A percentile compares a stretch with the other conserved stretches of the same genome.
Conservation (phyloP, 2,797 vertebrate genomes). For the Rhincodon typus region DNA sequence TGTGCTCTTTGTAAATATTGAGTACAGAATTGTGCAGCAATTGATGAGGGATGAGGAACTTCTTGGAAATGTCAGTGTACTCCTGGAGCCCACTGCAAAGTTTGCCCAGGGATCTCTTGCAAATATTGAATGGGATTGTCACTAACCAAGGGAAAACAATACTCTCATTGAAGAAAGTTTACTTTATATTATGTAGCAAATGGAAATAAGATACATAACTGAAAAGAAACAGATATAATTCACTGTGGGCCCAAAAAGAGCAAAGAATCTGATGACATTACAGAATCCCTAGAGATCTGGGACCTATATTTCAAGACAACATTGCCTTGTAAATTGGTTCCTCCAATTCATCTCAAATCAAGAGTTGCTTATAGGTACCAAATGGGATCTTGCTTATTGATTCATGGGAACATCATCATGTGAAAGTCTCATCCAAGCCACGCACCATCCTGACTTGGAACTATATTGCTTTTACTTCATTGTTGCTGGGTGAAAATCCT, state of each 20-base stretch:
- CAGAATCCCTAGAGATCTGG: neutral
- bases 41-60: neutral
- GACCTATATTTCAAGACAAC: neutral
- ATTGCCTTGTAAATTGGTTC: neutral
- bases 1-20: neutral
- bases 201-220: neutral
- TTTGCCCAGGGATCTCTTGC: no score
- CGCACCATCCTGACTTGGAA: no score
- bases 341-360: neutral
- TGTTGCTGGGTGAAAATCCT: no score
- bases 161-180: neutral
- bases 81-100: no score
- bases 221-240: neutral
- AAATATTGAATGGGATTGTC: neutral
- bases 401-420: no score
- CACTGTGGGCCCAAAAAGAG: no score
- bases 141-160: neutral
- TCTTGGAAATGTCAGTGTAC: neutral
- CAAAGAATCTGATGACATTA: neutral
- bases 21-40: neutral
- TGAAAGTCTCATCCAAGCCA: no score
- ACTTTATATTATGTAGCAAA: neutral
- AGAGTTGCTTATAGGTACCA: neutral
- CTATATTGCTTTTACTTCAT: no score
- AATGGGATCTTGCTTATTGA: no score